Conservation (phyloP, 2,113 vertebrate genomes). For the Podarcis cretensis region DNA sequence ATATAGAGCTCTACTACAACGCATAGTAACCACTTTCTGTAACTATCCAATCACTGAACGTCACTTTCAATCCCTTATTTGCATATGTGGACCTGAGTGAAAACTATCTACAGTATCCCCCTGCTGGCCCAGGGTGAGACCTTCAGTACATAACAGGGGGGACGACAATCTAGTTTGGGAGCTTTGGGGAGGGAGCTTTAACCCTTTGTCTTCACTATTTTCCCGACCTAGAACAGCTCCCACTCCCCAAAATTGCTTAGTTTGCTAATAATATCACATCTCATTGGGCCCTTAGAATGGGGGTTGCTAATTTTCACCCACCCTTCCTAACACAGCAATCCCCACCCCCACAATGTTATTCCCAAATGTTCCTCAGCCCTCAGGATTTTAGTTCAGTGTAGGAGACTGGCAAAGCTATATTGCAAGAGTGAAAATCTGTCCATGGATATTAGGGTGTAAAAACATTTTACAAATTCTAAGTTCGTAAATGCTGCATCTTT, state of each 20-base stretch:
- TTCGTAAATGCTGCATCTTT: not conserved
- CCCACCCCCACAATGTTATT: not conserved
- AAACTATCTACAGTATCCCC: too few relatives aligned
- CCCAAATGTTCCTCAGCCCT: not conserved
- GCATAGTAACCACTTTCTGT: too few relatives aligned
- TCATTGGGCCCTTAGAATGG: not conserved
- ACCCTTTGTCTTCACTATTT: not conserved
- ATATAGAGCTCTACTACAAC: too few relatives aligned
- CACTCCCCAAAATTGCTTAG: not conserved
- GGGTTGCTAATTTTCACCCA: not conserved
- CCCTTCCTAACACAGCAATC: not conserved
- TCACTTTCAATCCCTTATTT: too few relatives aligned
- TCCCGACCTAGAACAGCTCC: not conserved
- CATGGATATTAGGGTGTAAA: not conserved
- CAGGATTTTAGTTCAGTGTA: not conserved
- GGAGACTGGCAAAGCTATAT: not conserved
- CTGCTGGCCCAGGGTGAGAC: too few relatives aligned
- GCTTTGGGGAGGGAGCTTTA: not conserved
- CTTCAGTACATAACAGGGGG: too few relatives aligned
- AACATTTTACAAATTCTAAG: not conserved
- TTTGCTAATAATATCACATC: not conserved
- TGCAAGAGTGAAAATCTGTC: not conserved
- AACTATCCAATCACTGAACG: too few relatives aligned
- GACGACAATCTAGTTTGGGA: not conserved
- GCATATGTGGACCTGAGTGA: too few relatives aligned